phyloP scores from a whole-genome alignment of 2,113 vertebrate genomes.

The Coregonus clupeaformis region DNA sequence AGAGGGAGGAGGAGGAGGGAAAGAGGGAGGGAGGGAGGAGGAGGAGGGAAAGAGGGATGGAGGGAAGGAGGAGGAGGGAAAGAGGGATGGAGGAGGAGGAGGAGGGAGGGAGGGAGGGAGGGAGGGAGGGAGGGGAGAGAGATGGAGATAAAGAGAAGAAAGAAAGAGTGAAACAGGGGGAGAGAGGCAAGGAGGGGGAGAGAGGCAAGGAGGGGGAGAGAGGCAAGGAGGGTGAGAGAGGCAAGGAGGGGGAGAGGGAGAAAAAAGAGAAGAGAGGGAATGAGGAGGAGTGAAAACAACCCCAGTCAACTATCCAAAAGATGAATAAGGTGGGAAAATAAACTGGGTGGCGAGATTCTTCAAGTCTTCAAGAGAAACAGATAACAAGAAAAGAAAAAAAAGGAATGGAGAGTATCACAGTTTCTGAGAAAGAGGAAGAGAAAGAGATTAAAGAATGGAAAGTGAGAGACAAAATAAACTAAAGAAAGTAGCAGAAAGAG shows the following conservation, averaged over 20 bases:
- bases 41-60: too few relatives aligned
- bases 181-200: neutral
- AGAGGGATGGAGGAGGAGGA: neutral
- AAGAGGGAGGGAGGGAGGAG: neutral
- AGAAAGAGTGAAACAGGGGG: neutral
- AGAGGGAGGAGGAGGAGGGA: too few relatives aligned
- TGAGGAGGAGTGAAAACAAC: slow-evolving; percentile 3
- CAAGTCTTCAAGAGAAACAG: too few relatives aligned
- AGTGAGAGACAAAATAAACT: neutral
- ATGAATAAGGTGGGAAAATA: neutral
- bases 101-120: too few relatives aligned
- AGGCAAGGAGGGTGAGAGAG: slow-evolving; percentile 2
- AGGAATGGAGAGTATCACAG: neutral
- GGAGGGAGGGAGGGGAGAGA: neutral
- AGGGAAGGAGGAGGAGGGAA: neutral
- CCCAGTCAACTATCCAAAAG: too few relatives aligned
- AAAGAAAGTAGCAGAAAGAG: slow-evolving; percentile 1
- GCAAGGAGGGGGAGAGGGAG: neutral
- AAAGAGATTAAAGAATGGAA: slow-evolving; percentile 1
- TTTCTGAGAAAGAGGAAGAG: neutral
- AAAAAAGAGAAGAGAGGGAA: neutral
- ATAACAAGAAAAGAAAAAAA: neutral
- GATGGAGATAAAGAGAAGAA: too few relatives aligned
- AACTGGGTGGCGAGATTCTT: too few relatives aligned
- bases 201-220: neutral